Base-by-base conservation (phyloP, 2,797 vertebrate species). In the Percopsis omiscomaycus region DNA sequence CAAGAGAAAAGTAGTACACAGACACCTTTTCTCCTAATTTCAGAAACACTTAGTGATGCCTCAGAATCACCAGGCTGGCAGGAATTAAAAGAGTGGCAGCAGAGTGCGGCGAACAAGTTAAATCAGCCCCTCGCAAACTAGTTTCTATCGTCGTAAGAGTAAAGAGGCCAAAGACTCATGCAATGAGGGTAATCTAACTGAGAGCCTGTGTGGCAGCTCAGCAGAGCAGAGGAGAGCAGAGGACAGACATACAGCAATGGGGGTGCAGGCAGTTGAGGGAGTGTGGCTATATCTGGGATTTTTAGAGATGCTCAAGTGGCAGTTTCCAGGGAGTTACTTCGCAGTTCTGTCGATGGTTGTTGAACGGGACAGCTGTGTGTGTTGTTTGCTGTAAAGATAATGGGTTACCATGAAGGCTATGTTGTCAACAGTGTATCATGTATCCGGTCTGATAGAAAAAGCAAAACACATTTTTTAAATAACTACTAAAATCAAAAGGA, bases 41-140 rank as follows among this genome's bases (percentile, higher is more conserved):
- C 89, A 90, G 73, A 73, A 83, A 73, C 82, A 86, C 73, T 90
- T 85, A 89, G 80, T 78, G 75, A 82, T 76, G 79, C 60, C 64
- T 75, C 81, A 55, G 76, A 75, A 65, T 82, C 53, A 69, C 75
- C 56, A 77, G 77, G 81, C 83, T 92, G 91, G 88, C 80, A 87
- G 81, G 79, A 84, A 89, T 86, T 81, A 87, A 87, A 86, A 84
- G 83, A 82, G 85, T 87, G 87, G 85, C 82, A 88, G 82, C 67
- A 75, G 71, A 90, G 88, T 83, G 87, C 54, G 73, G 90, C 77
- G 89, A 91, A 91, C 73, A 86, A 89, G 90, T 92, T 92, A 92
- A 92, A 92, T 92, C 90, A 91, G 84, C 78, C 77, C 70, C 85
- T 80, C 42, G 74, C 80, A 80, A 89, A 84, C 87, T 80, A 78